A percentile compares a stretch with the other conserved stretches of the same genome.
phyloP scores from a whole-genome alignment of 2,113 vertebrate genomes.

The Chunga burmeisteri region DNA sequence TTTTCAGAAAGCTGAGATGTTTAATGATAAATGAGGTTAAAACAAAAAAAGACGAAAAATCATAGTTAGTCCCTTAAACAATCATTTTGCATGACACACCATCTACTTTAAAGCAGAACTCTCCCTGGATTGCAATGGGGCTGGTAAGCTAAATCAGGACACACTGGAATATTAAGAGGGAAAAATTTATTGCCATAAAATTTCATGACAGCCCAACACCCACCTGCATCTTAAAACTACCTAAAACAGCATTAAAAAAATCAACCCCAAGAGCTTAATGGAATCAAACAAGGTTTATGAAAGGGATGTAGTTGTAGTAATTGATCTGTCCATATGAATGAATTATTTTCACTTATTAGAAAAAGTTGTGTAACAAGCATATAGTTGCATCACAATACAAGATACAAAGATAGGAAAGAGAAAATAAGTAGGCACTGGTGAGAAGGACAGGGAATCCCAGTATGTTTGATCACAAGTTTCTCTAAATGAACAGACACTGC shows the following conservation, averaged over 20 bases:
- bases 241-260: background rate
- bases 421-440: background rate
- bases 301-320: background rate
- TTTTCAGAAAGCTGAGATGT: background rate
- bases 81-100: background rate
- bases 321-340: background rate
- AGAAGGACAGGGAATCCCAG: background rate
- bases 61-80: background rate
- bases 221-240: background rate
- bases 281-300: background rate
- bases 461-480: background rate
- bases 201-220: background rate
- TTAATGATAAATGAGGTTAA: background rate
- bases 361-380: background rate
- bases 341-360: background rate
- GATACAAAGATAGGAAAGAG: background rate
- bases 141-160: background rate
- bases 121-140: background rate
- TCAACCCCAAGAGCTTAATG: rapidly evolving
- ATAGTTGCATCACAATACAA: background rate
- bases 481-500: background rate
- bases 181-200: background rate
- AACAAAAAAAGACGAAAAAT: background rate
- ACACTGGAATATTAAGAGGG: background rate
- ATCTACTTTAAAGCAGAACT: background rate